These are phyloP conservation scores for Schizotus pectinicornis DNA, from an alignment of 2,888 invertebrate genomes.

Conservation along the genomic window DNA sequence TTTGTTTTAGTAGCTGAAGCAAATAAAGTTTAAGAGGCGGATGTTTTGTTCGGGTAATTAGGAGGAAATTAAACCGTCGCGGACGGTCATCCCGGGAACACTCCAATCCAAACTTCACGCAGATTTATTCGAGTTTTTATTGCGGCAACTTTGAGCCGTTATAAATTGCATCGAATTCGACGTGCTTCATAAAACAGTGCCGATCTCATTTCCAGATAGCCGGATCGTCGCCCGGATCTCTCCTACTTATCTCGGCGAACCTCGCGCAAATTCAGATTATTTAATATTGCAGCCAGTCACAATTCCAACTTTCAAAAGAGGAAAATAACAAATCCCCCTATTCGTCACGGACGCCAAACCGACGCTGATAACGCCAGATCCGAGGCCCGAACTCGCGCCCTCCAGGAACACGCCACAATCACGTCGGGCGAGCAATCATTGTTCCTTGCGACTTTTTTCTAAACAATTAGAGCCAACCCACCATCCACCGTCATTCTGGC, in stretches of 20 bases:
- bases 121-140: conserved; percentile 49
- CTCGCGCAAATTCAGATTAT: conserved; percentile 48
- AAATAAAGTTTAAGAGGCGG: conserved; percentile 55
- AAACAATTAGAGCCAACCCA: background rate
- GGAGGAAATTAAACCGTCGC: conserved; percentile 56
- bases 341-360: conserved; percentile 26
- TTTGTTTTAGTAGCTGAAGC: conserved; percentile 57
- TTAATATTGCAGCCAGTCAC: conserved; percentile 45
- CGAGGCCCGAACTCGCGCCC: background rate
- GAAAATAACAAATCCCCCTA: conserved; percentile 33
- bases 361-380: conserved; percentile 38
- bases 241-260: conserved; percentile 8
- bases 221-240: conserved; percentile 21
- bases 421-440: background rate
- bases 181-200: conserved; percentile 48
- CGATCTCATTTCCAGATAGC: conserved; percentile 30
- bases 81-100: conserved; percentile 50
- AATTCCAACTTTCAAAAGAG: conserved; percentile 36
- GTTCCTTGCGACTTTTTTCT: background rate
- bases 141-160: conserved; percentile 41
- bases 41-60: conserved; percentile 57
- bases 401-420: background rate
- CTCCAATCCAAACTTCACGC: conserved; percentile 49
- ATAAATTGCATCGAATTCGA: conserved; percentile 50
- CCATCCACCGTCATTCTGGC: background rate